Evolutionary conservation across 2,113 vertebrate genomes (phyloP).

Genomic region (Lasiurus cinereus): DNA sequence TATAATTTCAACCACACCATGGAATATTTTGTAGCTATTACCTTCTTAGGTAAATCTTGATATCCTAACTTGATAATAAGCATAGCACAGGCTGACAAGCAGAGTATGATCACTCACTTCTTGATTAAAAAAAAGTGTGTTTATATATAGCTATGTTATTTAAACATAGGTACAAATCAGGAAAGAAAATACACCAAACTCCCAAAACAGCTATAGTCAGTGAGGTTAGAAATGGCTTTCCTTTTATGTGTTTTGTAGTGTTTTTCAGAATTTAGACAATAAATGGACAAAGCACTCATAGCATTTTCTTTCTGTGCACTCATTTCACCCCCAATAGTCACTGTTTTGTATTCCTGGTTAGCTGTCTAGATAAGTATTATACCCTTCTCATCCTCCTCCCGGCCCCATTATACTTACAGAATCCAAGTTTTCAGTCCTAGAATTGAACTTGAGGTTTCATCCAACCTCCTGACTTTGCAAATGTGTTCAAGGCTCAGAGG

Average conservation of each 20-base stretch:
- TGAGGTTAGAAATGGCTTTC: slow-evolving; percentile 39
- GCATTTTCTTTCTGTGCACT: neutral
- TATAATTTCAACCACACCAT: neutral
- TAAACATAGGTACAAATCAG: slow-evolving; percentile 3
- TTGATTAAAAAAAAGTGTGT: neutral
- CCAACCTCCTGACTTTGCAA: neutral
- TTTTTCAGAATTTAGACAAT: neutral
- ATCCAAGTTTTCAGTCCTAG: neutral
- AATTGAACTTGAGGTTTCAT: neutral
- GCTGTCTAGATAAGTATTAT: neutral
- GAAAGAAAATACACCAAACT: neutral
- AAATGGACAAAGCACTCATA: neutral
- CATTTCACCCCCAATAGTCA: neutral
- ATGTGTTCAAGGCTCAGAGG: neutral
- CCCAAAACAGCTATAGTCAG: neutral
- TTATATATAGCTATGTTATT: neutral
- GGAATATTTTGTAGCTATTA: neutral
- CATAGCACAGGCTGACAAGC: neutral
- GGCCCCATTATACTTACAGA: neutral
- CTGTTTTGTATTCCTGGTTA: neutral
- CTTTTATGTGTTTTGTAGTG: neutral
- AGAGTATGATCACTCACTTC: neutral
- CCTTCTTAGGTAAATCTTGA: slow-evolving; percentile 10
- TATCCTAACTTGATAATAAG: neutral
- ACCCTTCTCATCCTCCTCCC: neutral